phyloP scores from a whole-genome alignment of 1,140 invertebrate species.

The Drosophila triauraria region DNA sequence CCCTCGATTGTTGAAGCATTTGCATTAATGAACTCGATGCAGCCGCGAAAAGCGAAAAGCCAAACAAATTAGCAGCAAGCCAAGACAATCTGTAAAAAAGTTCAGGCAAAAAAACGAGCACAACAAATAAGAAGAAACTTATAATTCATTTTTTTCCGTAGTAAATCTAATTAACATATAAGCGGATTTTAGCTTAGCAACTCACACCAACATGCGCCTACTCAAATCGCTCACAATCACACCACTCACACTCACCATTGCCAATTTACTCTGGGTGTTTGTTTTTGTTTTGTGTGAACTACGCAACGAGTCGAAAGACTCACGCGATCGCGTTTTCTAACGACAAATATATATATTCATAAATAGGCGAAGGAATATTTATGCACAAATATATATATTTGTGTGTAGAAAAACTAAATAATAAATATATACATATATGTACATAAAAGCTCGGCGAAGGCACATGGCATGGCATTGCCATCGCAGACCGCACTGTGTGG shows the following conservation, averaged over 20 bases:
- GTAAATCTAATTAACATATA: constrained; percentile 81
- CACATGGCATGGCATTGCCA: background rate
- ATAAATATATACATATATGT: constrained; percentile 36
- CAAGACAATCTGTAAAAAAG: constrained; percentile 21
- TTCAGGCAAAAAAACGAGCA: constrained; percentile 30
- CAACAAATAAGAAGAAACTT: constrained; percentile 44
- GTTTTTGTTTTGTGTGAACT: constrained; percentile 42
- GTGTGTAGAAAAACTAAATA: constrained; percentile 47
- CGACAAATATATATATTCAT: constrained; percentile 11
- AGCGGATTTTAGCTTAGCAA: constrained; percentile 64
- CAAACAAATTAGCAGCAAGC: constrained; percentile 31
- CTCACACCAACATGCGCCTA: constrained; percentile 44
- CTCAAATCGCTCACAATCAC: constrained; percentile 29
- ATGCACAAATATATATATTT: constrained; percentile 16
- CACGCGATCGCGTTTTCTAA: constrained; percentile 68
- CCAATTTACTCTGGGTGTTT: constrained; percentile 24
- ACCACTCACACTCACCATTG: constrained; percentile 7
- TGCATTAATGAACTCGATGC: constrained; percentile 59
- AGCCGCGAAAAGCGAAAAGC: constrained; percentile 9
- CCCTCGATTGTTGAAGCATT: constrained; percentile 31
- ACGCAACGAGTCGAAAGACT: constrained; percentile 58
- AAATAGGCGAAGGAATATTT: constrained; percentile 8
- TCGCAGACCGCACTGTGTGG: constrained; percentile 30
- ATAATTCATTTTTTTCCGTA: constrained; percentile 68
- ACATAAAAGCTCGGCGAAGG: constrained; percentile 16